Conservation (phyloP, 2,888 invertebrate species). For the Siphonodentalium dalli region DNA sequence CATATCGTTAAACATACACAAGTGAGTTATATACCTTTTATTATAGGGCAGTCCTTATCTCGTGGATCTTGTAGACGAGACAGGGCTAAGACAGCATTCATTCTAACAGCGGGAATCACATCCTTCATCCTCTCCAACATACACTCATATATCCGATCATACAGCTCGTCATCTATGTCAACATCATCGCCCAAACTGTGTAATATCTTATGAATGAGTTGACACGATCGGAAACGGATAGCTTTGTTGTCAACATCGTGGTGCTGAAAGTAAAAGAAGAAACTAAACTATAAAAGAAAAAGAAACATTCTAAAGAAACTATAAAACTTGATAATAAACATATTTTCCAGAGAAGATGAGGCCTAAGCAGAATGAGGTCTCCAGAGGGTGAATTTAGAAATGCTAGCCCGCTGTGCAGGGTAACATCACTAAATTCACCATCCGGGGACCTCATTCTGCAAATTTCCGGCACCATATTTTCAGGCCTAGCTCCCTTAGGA, state of each 20-base stretch:
- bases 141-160: conserved; percentile 75
- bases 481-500: too few relatives aligned
- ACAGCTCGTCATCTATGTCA: conserved; percentile 78
- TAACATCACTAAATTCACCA: too few relatives aligned
- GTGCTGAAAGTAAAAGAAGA: conserved; percentile 35
- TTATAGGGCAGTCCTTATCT: conserved; percentile 78
- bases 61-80: conserved; percentile 82
- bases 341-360: not conserved
- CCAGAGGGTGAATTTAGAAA: too few relatives aligned
- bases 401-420: too few relatives aligned
- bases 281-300: not conserved
- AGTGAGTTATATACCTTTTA: conserved; percentile 66
- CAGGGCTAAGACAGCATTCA: conserved; percentile 80
- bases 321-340: not conserved
- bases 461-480: too few relatives aligned
- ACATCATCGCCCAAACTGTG: conserved; percentile 79
- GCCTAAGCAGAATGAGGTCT: too few relatives aligned
- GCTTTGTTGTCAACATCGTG: conserved; percentile 67
- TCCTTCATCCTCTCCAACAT: conserved; percentile 78
- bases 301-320: not conserved
- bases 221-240: conserved; percentile 79
- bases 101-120: conserved; percentile 77
- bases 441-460: too few relatives aligned
- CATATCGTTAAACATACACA: too few relatives aligned
- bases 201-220: conserved; percentile 79